Evolutionary conservation across 2,113 vertebrate genomes (phyloP).

Genomic region (Lasiurus cinereus): DNA sequence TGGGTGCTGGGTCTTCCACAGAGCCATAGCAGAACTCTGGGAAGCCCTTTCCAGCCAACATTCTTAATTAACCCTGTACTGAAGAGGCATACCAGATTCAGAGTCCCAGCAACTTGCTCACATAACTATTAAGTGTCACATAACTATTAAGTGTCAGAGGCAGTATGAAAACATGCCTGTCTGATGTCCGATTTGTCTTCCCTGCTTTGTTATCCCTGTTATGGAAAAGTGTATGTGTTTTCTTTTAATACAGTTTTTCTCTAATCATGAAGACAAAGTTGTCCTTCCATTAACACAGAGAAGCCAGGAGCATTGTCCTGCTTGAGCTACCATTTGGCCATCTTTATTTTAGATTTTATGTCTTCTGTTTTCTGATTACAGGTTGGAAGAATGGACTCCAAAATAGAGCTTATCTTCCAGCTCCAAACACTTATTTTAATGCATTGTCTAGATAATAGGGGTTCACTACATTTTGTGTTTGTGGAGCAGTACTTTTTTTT

Average conservation of each 20-base stretch:
- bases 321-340: neutral
- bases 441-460: constrained; percentile 1
- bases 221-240: neutral
- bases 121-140: neutral
- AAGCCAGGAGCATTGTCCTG: neutral
- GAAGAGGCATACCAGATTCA: constrained; percentile 24
- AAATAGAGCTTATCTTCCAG: neutral
- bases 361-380: neutral
- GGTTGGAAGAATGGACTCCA: neutral
- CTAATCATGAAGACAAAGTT: neutral
- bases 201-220: neutral
- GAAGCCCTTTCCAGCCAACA: neutral
- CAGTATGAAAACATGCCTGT: neutral
- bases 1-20: neutral
- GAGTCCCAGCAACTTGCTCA: neutral
- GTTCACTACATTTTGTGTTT: constrained; percentile 20
- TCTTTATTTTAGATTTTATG: constrained; percentile 39
- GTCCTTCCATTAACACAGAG: constrained; percentile 14
- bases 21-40: neutral
- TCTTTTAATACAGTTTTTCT: constrained; percentile 3
- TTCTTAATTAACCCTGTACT: neutral
- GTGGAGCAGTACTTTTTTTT: neutral
- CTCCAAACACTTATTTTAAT: neutral
- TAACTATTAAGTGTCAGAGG: neutral
- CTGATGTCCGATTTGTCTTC: neutral